Base-by-base conservation (phyloP, 2,797 vertebrate species). In the Danio jaintianensis region DNA sequence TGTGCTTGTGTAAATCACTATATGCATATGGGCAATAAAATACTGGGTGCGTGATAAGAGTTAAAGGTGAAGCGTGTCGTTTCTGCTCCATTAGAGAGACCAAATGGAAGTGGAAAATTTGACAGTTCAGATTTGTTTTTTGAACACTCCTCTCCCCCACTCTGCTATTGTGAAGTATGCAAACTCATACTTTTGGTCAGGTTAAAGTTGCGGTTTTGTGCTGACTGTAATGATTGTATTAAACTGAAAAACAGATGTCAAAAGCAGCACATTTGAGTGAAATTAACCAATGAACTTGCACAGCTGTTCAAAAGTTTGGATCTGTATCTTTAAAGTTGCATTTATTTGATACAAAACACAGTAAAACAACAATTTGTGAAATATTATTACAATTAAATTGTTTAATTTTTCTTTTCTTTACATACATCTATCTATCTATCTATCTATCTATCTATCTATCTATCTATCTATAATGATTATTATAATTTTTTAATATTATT, bases 1-100 rank as follows among this genome's bases (percentile, higher is more conserved):
- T n/a, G n/a, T 42, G 38, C 50, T 71, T 66, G 15, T 20, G 12
- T 58, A 66, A n/a, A 63, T 75, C 50, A 79, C 15, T 53, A 6
- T 50, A 59, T 59, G 11, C 9, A 45, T 50, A 52, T 15, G 10
- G 36, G 22, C 55, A 15, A 63, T 22, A 22, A 40, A 43, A 11
- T 52, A 16, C 4, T 10, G 29, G 2, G 50, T 42, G n/a, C 7
- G 13, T 55, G 68, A 70, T 55, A 70, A 55, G n/a, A 55, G 7
- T 55, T 70, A 15, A 55, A 55, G 36, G 50, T 70, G n/a, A 70
- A 55, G 59, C 13, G 68, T 70, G 50, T 55, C 0, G 15, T 55
- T 71, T 55, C 52, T 71, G 50, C 36, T 13, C 36, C 68, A 20
- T 55, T 55, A 55, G 50, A 52, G 47, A 40, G 11, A 40, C 10